Evolutionary conservation across 2,113 vertebrate genomes (phyloP).

Genomic region (Lethenteron reissneri): DNA sequence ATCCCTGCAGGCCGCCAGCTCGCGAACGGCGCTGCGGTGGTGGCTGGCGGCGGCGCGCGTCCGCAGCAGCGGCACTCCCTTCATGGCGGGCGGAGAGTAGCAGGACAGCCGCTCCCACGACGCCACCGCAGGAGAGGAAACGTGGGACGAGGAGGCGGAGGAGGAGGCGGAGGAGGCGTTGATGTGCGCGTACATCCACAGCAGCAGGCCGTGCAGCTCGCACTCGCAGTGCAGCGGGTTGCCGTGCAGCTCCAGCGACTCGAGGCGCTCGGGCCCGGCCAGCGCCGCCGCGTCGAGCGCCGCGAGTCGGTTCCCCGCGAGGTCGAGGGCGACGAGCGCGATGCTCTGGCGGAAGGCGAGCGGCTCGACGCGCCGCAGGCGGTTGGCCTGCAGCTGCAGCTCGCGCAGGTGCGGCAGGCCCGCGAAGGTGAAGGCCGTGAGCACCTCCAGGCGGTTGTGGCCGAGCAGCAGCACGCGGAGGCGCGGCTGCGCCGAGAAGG

Average conservation of each 20-base stretch:
- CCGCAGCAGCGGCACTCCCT: too few relatives aligned
- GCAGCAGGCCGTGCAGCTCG: neutral
- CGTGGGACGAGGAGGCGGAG: neutral
- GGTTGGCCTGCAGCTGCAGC: conserved; percentile 3
- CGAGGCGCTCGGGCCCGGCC: neutral
- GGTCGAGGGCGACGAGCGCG: neutral
- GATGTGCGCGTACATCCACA: neutral
- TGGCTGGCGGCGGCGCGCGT: too few relatives aligned
- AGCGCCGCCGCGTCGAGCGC: conserved; percentile 1
- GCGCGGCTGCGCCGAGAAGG: neutral
- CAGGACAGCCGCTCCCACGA: neutral
- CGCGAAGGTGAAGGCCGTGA: neutral
- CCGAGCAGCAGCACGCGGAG: neutral
- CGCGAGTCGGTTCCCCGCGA: neutral
- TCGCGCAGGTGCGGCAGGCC: neutral
- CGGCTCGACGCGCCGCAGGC: neutral
- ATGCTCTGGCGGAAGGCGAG: neutral
- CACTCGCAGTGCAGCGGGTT: neutral
- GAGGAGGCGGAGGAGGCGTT: neutral
- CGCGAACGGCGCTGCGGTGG: too few relatives aligned
- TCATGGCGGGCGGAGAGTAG: neutral
- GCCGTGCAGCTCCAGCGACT: neutral
- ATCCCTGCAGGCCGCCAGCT: too few relatives aligned
- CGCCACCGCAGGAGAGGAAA: neutral
- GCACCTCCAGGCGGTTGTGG: neutral